Conservation (phyloP, 2,797 vertebrate species). For the Ciconia nigra region DNA sequence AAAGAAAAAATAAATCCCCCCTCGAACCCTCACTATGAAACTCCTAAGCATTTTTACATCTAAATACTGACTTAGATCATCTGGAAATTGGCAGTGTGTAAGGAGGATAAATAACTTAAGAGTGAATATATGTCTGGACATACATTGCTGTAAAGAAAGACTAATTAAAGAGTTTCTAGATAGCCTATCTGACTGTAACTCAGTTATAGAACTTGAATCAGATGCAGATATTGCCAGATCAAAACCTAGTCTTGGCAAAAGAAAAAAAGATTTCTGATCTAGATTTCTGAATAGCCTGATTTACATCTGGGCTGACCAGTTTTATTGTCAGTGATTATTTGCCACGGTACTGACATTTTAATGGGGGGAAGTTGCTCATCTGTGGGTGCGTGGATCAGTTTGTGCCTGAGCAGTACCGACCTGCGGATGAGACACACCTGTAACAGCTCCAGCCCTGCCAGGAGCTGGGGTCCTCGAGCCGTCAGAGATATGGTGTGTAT, state of each 20-base stretch:
- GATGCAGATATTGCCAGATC: not conserved
- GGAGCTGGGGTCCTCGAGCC: not conserved
- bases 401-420: not conserved
- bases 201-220: not conserved
- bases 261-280: not conserved
- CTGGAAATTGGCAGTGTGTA: not conserved
- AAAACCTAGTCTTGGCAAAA: not conserved
- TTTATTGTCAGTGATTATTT: not conserved
- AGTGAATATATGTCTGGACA: not conserved
- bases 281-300: not conserved
- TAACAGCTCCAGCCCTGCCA: not conserved
- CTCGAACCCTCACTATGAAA: not conserved
- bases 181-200: not conserved
- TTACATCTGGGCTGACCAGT: not conserved
- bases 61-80: not conserved
- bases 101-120: not conserved
- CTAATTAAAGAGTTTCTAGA: not conserved
- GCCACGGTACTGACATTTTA: not conserved
- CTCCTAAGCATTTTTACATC: not conserved
- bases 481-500: not conserved
- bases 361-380: not conserved
- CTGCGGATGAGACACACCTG: not conserved
- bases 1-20: not conserved
- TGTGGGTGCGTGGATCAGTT: not conserved
- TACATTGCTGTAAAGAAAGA: not conserved